phyloP scores from a whole-genome alignment of 2,888 invertebrate genomes.

The Lysandra coridon region DNA sequence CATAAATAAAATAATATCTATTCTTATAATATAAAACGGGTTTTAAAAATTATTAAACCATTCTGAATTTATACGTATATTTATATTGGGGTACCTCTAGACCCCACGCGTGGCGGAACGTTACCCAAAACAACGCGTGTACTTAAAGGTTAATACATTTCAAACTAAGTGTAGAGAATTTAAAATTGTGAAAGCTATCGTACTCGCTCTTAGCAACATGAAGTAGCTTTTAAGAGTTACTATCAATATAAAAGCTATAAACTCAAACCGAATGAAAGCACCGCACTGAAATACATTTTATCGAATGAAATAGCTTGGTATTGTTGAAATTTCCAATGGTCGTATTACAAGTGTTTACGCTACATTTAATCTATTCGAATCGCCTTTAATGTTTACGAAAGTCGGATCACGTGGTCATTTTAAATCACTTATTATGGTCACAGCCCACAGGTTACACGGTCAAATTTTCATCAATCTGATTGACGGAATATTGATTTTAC shows the following conservation, averaged over 20 bases:
- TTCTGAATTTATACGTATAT: no score
- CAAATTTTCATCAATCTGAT: no score
- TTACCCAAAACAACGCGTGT: no score
- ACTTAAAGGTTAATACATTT: no score
- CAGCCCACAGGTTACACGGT: no score
- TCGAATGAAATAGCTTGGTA: conserved; percentile 8
- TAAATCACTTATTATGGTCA: neutral
- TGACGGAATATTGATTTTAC: no score
- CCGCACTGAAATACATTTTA: conserved; percentile 9
- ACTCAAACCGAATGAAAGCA: conserved; percentile 5
- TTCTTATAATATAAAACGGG: no score
- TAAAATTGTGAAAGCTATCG: conserved; percentile 10
- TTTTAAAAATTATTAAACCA: no score
- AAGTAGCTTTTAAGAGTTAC: conserved; percentile 1
- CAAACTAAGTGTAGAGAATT: neutral
- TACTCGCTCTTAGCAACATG: neutral
- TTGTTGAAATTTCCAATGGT: conserved; percentile 11
- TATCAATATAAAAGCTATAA: conserved; percentile 11
- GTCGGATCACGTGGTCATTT: neutral
- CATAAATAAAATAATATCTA: no score
- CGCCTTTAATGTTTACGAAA: neutral
- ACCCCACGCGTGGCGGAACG: no score
- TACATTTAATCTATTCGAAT: neutral
- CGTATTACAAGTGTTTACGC: conserved; percentile 4
- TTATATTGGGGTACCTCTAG: no score